A percentile compares a stretch with the other conserved stretches of the same genome.
Evolutionary conservation across 2,888 invertebrate species (phyloP).

Genomic region (Orgyia antiqua): DNA sequence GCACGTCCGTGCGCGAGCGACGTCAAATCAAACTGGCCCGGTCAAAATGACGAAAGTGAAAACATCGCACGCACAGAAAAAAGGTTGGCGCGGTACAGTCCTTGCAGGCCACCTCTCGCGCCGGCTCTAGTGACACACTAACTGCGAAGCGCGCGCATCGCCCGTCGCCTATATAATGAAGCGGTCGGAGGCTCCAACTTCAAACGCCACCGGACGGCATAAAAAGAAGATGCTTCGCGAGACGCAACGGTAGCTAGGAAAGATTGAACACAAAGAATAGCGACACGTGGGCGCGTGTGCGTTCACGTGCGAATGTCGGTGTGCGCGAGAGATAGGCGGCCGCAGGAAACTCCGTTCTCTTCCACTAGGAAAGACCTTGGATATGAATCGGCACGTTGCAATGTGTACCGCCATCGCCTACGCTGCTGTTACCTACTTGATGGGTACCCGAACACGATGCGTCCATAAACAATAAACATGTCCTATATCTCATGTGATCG

Average conservation of each 20-base stretch:
- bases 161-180: conserved; percentile 74
- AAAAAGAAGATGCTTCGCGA: conserved; percentile 70
- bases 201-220: conserved; percentile 67
- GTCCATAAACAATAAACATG: conserved; percentile 36
- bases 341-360: conserved; percentile 80
- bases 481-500: too few relatives aligned
- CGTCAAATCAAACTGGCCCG: conserved; percentile 76
- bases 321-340: conserved; percentile 74
- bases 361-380: conserved; percentile 80
- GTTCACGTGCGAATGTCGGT: conserved; percentile 62
- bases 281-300: conserved; percentile 70
- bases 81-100: conserved; percentile 72
- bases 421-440: conserved; percentile 69
- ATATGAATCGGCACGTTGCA: conserved; percentile 76
- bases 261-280: conserved; percentile 71
- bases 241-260: conserved; percentile 66
- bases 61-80: conserved; percentile 77
- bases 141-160: conserved; percentile 71
- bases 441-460: conserved; percentile 55
- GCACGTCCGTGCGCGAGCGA: conserved; percentile 76
- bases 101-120: conserved; percentile 54
- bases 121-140: conserved; percentile 75
- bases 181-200: conserved; percentile 60
- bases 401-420: conserved; percentile 76
- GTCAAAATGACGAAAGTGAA: conserved; percentile 79